These are phyloP conservation scores for Alectura lathami DNA, from an alignment of 2,113 vertebrate species.

Conservation along the genomic window DNA sequence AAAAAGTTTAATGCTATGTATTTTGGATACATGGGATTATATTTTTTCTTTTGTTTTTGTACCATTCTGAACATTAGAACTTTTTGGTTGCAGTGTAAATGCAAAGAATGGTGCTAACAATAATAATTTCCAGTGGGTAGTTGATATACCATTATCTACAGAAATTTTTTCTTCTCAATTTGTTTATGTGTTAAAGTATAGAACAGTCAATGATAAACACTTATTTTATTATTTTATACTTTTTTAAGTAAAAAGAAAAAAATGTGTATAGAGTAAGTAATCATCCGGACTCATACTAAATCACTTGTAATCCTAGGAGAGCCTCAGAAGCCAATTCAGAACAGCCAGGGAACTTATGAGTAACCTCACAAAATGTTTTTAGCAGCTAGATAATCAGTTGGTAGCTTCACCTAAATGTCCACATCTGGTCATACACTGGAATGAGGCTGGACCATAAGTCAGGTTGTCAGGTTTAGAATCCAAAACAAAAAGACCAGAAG, in stretches of 20 bases:
- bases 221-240: background rate
- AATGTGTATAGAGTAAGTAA: background rate
- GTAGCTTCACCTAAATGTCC: background rate
- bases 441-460: background rate
- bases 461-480: background rate
- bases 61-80: background rate
- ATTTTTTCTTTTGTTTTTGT: background rate
- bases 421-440: background rate
- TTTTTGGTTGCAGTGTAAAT: background rate
- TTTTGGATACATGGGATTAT: background rate
- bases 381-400: background rate
- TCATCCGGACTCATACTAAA: background rate
- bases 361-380: background rate
- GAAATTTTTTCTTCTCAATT: background rate
- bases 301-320: background rate
- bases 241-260: background rate
- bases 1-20: background rate
- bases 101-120: background rate
- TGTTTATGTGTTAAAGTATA: background rate
- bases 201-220: background rate
- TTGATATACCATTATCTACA: background rate
- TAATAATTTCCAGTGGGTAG: background rate
- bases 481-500: background rate
- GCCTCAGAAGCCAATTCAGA: background rate
- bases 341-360: background rate